Evolutionary conservation across 1,140 invertebrate genomes (phyloP).

Genomic region (Meloidogyne floridensis): DNA sequence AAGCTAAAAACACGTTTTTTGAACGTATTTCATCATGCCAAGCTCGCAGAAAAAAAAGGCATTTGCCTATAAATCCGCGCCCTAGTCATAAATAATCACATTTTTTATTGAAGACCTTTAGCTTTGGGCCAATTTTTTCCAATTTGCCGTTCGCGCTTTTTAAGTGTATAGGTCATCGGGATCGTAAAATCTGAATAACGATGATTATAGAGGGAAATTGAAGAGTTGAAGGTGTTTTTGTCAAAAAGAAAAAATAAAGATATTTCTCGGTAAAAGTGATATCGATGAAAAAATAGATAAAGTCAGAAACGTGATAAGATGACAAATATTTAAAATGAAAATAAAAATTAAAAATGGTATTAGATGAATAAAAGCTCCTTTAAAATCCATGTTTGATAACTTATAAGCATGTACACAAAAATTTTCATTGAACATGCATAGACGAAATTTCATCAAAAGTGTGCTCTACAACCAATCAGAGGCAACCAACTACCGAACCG

Average conservation of each 20-base stretch:
- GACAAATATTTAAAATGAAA: no score
- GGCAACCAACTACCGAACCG: background rate
- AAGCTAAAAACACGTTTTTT: no score
- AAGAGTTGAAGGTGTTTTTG: background rate
- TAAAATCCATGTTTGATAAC: no score
- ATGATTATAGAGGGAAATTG: background rate
- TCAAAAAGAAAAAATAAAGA: background rate
- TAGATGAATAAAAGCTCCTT: no score
- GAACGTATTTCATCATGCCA: no score
- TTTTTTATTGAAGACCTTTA: background rate
- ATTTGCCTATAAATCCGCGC: no score
- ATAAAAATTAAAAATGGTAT: no score
- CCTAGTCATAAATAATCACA: background rate
- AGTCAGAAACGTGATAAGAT: no score
- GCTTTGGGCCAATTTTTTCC: background rate
- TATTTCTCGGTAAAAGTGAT: background rate
- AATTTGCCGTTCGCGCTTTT: slow-evolving; percentile 1
- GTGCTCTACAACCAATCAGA: background rate
- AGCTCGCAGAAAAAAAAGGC: no score
- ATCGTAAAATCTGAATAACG: background rate
- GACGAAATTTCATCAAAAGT: background rate
- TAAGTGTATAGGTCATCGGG: background rate
- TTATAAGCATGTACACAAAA: no score
- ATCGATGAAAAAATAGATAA: background rate
- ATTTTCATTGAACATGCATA: no score